Evolutionary conservation across 2,113 vertebrate genomes (phyloP).

Genomic region (Solea solea): DNA sequence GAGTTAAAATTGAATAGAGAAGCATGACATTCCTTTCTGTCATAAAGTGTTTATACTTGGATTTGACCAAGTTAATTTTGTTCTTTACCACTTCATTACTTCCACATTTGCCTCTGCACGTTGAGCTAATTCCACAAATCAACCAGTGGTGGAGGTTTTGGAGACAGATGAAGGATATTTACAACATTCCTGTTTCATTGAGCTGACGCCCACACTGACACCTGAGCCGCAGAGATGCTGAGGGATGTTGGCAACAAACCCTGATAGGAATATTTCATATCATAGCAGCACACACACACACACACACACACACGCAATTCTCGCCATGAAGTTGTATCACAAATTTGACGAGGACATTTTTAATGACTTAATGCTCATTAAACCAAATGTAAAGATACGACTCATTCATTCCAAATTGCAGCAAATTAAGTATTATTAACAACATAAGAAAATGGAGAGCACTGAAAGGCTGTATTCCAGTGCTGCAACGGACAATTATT

Average conservation of each 20-base stretch:
- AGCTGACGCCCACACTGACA: constrained; percentile 1
- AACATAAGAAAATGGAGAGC: too few relatives aligned
- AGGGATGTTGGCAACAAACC: constrained; percentile 5
- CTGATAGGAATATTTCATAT: neutral
- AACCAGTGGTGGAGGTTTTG: constrained; percentile 3
- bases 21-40: too few relatives aligned
- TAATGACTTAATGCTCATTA: too few relatives aligned
- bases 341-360: too few relatives aligned
- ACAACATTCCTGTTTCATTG: constrained; percentile 25
- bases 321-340: neutral
- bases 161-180: neutral
- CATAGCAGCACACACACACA: neutral
- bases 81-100: neutral
- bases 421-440: too few relatives aligned
- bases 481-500: too few relatives aligned
- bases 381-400: too few relatives aligned
- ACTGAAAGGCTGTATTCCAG: too few relatives aligned
- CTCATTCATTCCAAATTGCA: too few relatives aligned
- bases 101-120: neutral
- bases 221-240: constrained; percentile 31
- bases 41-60: too few relatives aligned
- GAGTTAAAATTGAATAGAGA: too few relatives aligned
- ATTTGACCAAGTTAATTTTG: neutral
- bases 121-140: neutral
- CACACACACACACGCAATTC: neutral